Conservation (phyloP, 1,140 invertebrate species). For the Drosophila malerkotliana region DNA sequence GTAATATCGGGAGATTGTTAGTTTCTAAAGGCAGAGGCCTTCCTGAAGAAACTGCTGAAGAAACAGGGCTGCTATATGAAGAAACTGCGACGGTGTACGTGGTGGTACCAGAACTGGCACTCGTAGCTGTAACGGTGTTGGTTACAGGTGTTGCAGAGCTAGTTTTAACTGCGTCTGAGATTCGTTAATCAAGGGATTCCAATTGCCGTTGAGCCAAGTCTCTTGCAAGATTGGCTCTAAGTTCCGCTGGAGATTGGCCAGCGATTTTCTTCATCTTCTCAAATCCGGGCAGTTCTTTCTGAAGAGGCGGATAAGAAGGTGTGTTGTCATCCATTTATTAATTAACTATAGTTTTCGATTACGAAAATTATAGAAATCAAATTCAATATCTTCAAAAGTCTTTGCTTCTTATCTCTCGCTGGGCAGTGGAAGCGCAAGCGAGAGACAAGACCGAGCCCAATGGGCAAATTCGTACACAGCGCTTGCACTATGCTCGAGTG, state of each 20-base stretch:
- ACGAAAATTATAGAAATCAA: no score
- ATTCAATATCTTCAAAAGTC: no score
- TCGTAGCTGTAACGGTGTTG: not conserved
- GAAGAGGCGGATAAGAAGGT: conserved; percentile 4
- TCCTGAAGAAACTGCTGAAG: conserved; percentile 8
- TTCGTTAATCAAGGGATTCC: no score
- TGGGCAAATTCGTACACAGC: no score
- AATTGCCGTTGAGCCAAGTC: no score
- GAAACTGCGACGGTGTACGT: conserved; percentile 13
- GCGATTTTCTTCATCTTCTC: conserved; percentile 4
- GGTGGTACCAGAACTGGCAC: conserved; percentile 2
- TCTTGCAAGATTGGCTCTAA: no score
- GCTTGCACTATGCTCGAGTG: no score
- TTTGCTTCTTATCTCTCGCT: no score
- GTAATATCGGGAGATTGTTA: not conserved
- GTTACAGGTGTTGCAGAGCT: no score
- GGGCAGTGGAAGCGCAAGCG: no score
- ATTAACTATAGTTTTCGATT: not conserved
- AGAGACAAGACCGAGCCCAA: no score
- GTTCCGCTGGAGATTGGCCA: conserved; percentile 1
- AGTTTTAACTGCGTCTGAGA: no score
- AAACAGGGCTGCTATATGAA: conserved; percentile 1
- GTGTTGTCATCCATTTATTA: conserved; percentile 6
- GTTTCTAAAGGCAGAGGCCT: not conserved
- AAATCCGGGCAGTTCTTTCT: conserved; percentile 3